A percentile compares a stretch with the other conserved stretches of the same genome.
phyloP scores from a whole-genome alignment of 1,140 invertebrate species.

The Euwallacea fornicatus region DNA sequence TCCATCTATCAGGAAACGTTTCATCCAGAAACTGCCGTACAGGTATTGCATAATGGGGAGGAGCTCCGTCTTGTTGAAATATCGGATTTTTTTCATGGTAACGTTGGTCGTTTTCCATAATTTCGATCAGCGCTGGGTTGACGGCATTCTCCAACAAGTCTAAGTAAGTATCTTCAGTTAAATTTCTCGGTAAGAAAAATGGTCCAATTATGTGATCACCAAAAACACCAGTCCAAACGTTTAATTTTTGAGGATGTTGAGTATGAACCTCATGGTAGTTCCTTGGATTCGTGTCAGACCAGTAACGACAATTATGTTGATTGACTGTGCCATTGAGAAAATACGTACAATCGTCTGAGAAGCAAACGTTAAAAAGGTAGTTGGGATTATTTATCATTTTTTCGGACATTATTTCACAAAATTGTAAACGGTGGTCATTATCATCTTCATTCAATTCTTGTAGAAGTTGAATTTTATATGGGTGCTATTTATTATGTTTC shows the following conservation, averaged over 20 bases:
- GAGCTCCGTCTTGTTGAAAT: neutral
- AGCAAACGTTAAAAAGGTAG: neutral
- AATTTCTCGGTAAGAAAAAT: neutral
- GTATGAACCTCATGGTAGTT: too few species aligned
- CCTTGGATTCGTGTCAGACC: too few species aligned
- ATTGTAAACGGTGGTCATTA: neutral
- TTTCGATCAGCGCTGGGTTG: neutral
- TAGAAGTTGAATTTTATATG: slow-evolving; percentile 1
- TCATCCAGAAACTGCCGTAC: slow-evolving; percentile 1
- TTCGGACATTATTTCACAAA: neutral
- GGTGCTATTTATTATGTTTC: neutral
- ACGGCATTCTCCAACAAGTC: neutral
- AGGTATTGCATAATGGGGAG: neutral
- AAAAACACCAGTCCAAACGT: too few species aligned
- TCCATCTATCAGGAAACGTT: neutral
- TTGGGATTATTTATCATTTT: neutral
- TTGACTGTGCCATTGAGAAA: neutral
- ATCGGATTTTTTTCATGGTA: neutral
- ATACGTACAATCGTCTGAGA: neutral
- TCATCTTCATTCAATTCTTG: neutral
- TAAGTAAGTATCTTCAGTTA: slow-evolving; percentile 1
- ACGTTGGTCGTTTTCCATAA: neutral
- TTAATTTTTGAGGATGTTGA: too few species aligned
- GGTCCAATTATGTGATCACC: too few species aligned
- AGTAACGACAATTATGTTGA: neutral